Percentiles rank a stretch among this genome's conserved stretches.
Conservation (phyloP, 2,113 vertebrate species). For the Loxodonta africana region DNA sequence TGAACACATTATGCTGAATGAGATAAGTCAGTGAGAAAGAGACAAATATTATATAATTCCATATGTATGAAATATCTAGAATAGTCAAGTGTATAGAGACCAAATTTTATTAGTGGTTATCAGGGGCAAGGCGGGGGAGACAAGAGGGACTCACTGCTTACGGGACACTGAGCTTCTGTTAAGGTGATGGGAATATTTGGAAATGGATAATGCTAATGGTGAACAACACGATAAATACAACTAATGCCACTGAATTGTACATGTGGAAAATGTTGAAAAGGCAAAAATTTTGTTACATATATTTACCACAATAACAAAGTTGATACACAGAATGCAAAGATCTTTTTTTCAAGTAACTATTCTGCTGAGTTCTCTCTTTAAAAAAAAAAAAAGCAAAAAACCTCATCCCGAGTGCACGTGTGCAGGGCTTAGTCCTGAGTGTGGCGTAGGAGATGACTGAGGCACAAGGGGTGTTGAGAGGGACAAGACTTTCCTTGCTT, state of each 20-base stretch:
- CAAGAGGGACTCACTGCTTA: not conserved
- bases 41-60: not conserved
- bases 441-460: not conserved
- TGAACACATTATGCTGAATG: not conserved
- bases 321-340: not conserved
- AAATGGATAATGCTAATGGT: not conserved
- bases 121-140: too few relatives aligned
- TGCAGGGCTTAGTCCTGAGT: not conserved
- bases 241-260: not conserved
- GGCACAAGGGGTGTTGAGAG: not conserved
- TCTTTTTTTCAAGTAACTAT: too few relatives aligned
- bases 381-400: not conserved
- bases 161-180: not conserved
- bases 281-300: not conserved
- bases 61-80: not conserved
- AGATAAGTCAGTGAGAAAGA: not conserved
- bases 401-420: not conserved
- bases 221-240: not conserved
- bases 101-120: not conserved
- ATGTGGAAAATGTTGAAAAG: not conserved
- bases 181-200: not conserved
- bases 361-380: not conserved
- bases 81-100: not conserved
- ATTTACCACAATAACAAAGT: not conserved
- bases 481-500: not conserved